A percentile compares a stretch with the other conserved stretches of the same genome.
Conservation (phyloP, 2,797 vertebrate species). For the Lindbergichthys nudifrons region DNA sequence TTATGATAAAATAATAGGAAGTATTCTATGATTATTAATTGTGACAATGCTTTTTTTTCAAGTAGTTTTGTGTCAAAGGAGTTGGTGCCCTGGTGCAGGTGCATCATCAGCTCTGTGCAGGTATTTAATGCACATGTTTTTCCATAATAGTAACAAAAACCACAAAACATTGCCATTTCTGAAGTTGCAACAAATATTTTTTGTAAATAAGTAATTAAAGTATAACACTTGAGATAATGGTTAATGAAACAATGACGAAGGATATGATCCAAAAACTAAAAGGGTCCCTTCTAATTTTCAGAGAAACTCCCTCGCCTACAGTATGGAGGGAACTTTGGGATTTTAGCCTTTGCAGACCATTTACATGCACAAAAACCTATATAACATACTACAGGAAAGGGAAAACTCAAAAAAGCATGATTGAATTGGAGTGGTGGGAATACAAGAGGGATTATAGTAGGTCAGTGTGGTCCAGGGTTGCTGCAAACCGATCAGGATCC, state of each 20-base stretch:
- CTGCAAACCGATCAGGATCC: not conserved
- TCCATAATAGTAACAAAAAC: not conserved
- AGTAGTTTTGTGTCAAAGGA: constrained; percentile 35
- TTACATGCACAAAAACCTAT: too few relatives aligned
- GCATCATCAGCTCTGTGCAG: constrained; percentile 52
- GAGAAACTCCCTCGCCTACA: too few relatives aligned
- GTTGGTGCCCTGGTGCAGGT: constrained; percentile 27
- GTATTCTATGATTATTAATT: rapidly evolving
- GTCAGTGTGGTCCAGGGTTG: not conserved
- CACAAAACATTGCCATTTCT: not conserved
- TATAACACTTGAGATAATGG: not conserved
- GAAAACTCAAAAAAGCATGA: too few relatives aligned
- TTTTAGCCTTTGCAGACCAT: too few relatives aligned
- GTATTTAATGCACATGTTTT: constrained; percentile 29
- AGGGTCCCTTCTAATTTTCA: too few relatives aligned
- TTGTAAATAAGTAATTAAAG: not conserved
- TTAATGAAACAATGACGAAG: not conserved
- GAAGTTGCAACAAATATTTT: not conserved
- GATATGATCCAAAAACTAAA: too few relatives aligned
- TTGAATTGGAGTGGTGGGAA: too few relatives aligned
- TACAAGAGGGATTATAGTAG: too few relatives aligned
- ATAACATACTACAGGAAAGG: too few relatives aligned
- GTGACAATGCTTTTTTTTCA: not conserved
- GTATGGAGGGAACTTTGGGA: too few relatives aligned
- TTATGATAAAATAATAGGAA: not conserved